Percentiles rank a stretch among this genome's conserved stretches.
Conservation (phyloP, 2,113 vertebrate genomes). For the Chaetodon auriga region DNA sequence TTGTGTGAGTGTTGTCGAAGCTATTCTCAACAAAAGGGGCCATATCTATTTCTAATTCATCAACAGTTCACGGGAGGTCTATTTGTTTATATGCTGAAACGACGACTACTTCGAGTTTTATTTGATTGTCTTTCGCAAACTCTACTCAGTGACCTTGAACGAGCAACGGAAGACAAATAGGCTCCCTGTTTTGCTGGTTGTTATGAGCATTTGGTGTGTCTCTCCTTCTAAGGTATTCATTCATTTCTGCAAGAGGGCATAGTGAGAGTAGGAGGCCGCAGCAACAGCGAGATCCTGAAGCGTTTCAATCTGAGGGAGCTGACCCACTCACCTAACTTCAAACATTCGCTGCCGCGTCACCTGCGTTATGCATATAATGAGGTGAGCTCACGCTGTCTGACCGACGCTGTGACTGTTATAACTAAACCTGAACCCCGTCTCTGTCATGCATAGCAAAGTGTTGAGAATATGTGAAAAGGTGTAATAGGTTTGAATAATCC, state of each 20-base stretch:
- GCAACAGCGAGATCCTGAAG: conserved; percentile 90
- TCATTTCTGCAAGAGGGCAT: conserved; percentile 85
- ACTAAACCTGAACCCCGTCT: background rate
- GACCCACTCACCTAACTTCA: conserved; percentile 71
- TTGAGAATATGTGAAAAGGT: background rate
- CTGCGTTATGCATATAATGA: conserved; percentile 78
- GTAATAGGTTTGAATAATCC: background rate
- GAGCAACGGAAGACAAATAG: background rate
- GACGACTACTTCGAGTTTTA: background rate
- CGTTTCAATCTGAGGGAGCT: conserved; percentile 88
- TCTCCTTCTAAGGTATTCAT: conserved; percentile 85
- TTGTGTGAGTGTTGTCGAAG: background rate
- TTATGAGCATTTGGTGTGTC: conserved; percentile 18
- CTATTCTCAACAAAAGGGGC: background rate
- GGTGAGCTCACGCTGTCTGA: conserved; percentile 73
- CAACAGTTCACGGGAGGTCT: background rate
- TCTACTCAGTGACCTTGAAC: background rate
- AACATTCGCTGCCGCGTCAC: conserved; percentile 74
- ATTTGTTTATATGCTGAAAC: conserved; percentile 7
- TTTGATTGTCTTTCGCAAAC: background rate
- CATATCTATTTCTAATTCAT: background rate
- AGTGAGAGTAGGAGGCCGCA: conserved; percentile 93
- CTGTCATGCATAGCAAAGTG: background rate
- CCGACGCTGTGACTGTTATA: background rate
- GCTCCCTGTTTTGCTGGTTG: background rate